Base-by-base conservation (phyloP, 2,797 vertebrate genomes). In the Gadopsis bispinosus region DNA sequence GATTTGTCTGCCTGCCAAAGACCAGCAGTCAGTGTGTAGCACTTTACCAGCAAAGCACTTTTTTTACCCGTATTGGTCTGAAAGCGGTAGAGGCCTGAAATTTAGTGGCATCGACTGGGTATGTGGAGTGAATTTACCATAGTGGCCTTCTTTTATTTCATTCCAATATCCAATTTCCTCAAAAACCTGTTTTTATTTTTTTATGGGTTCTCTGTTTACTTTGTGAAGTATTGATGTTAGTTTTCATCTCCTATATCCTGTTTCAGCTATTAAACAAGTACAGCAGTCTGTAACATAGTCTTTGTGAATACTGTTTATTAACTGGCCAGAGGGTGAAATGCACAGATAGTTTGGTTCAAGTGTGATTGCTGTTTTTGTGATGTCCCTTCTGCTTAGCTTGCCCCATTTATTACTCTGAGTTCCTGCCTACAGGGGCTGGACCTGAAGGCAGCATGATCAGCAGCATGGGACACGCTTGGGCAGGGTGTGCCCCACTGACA, bases 41-140 rank as follows among this genome's bases (percentile, higher is more conserved):
- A 35, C 88, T 84, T 87, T 53, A 76, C 79, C 72, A 68, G 53
- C 77, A 66, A 88, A 91, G 89, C 87, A 85, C 60, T 89, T 93
- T 85, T 93, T 81, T 82, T 60, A 66, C 58, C 13, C 0, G 17
- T 66, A 77, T 77, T 79, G 43, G 48, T 80, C 58, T 85, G 45
- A 75, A 79, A 80, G 55, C 51, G 9, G 12, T 20, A 64, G 54
- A 45, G 59, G 60, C 33, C 51, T 73, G 45, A 81, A 69, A 80
- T 75, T 69, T 63, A 67, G 20, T 85, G 55, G 22, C 65, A 77
- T 79, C 6, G 12, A 83, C 77, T 85, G 75, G 73, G 58, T 69
- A 68, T 78, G 47, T 64, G 17, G 56, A 67, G 22, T 55, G 64
- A 73, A 84, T 85, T 83, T 75, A 69, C 55, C 17, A 55, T 37